Evolutionary conservation across 37 sponge, comb jelly and placozoan genomes (phyloP), one percentile per base, ranked within the genome.

Genomic region (Hormiphora californensis): DNA sequence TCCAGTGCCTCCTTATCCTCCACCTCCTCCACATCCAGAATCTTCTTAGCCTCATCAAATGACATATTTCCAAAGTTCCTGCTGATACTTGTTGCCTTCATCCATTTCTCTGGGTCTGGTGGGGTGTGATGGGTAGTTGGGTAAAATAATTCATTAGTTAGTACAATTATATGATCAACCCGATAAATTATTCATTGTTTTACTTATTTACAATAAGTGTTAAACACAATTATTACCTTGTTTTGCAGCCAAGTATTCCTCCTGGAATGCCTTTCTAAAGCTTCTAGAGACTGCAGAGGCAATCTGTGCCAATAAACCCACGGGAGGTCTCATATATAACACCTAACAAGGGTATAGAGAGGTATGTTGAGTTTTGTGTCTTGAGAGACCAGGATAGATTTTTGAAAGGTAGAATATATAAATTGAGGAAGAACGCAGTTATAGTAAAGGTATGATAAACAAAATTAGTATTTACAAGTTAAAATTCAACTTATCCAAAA

Each of bases 71-170:
- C 67, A 28, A 65, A 65, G 38, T 65, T 65, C n/a, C n/a, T n/a
- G n/a, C n/a, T n/a, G 32, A 38, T 28, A 1, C 8, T 31, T 21
- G 67, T 28, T 4, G 37, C 67, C 32, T 35, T 39, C 17, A 36
- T 39, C 67, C 67, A 65, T 32, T 65, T 65, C 67, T 65, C 35
- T 65, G 67, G 67, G 35, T 65, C 67, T 65, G 67, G 7, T 65
- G n/a, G n/a, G n/a, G n/a, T n/a, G n/a, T n/a, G n/a, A n/a, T n/a
- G n/a, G n/a, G n/a, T n/a, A n/a, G n/a, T n/a, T n/a, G n/a, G n/a
- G n/a, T n/a, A n/a, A n/a, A n/a, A n/a, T n/a, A n/a, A n/a, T n/a
- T n/a, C n/a, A n/a, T n/a, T n/a, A n/a, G n/a, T n/a, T n/a, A n/a
- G n/a, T n/a, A n/a, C n/a, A n/a, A n/a, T n/a, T n/a, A n/a, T n/a